Percentiles rank a stretch among this genome's conserved stretches.
Conservation (phyloP, 2,113 vertebrate genomes). For the Nothocercus nigrocapillus region DNA sequence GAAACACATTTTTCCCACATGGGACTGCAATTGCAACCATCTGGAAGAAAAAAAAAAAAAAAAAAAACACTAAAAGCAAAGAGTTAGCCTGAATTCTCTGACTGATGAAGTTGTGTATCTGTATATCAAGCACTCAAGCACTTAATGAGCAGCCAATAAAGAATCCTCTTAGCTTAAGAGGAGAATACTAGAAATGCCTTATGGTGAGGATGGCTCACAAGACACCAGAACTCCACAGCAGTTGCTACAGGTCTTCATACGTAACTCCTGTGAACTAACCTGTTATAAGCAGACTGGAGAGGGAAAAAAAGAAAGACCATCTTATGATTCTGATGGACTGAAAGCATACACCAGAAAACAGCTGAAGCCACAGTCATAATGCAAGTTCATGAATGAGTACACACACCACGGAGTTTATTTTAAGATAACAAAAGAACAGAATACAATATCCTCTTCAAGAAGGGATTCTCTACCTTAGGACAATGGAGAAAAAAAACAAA, state of each 20-base stretch:
- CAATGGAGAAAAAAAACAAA: background rate
- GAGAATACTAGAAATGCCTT: background rate
- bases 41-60: background rate
- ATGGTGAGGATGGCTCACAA: background rate
- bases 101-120: background rate
- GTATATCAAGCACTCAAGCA: background rate
- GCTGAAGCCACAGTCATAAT: background rate
- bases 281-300: background rate
- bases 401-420: background rate
- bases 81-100: background rate
- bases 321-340: background rate
- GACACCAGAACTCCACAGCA: background rate
- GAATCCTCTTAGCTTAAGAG: background rate
- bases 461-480: background rate
- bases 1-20: background rate
- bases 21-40: background rate
- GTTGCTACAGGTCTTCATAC: background rate
- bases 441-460: background rate
- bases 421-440: background rate
- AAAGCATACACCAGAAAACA: background rate
- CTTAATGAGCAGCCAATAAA: background rate
- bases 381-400: background rate
- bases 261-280: background rate
- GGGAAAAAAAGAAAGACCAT: background rate
- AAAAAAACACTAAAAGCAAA: background rate